phyloP scores from a whole-genome alignment of 2,113 vertebrate genomes.

The Istiophorus platypterus region DNA sequence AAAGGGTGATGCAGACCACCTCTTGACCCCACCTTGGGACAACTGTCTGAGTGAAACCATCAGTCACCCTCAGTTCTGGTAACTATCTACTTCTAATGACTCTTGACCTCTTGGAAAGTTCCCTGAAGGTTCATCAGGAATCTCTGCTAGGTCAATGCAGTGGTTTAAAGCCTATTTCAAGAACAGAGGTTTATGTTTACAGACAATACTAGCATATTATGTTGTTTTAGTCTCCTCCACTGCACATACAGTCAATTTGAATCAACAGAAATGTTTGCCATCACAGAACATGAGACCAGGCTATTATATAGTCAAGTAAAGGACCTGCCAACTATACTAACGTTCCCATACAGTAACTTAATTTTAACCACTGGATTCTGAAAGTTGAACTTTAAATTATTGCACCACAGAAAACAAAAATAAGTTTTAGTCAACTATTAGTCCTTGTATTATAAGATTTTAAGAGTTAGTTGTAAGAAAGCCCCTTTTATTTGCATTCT shows the following conservation, averaged over 20 bases:
- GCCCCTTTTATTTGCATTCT: not conserved
- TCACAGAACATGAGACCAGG: not conserved
- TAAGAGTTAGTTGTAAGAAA: not conserved
- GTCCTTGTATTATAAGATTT: too few species aligned
- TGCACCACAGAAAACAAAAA: not conserved
- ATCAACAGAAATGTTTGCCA: not conserved
- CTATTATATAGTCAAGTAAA: not conserved
- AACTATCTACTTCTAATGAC: conserved; percentile 29
- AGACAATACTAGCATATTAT: not conserved
- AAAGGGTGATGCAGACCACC: conserved; percentile 21
- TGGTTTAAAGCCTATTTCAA: not conserved
- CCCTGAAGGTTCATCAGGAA: conserved; percentile 29
- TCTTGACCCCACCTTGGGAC: conserved; percentile 25
- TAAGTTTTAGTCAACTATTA: not conserved
- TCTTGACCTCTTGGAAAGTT: conserved; percentile 28
- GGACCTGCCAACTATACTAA: not conserved
- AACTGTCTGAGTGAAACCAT: conserved; percentile 53
- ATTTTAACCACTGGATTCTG: too few species aligned
- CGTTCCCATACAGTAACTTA: not conserved
- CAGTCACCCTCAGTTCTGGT: conserved; percentile 49
- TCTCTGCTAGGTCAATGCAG: not conserved
- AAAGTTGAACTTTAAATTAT: not conserved
- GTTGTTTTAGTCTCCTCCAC: not conserved
- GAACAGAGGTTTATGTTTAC: not conserved
- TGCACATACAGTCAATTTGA: not conserved